phyloP scores from a whole-genome alignment of 1,140 invertebrate species.

The Battus philenor region DNA sequence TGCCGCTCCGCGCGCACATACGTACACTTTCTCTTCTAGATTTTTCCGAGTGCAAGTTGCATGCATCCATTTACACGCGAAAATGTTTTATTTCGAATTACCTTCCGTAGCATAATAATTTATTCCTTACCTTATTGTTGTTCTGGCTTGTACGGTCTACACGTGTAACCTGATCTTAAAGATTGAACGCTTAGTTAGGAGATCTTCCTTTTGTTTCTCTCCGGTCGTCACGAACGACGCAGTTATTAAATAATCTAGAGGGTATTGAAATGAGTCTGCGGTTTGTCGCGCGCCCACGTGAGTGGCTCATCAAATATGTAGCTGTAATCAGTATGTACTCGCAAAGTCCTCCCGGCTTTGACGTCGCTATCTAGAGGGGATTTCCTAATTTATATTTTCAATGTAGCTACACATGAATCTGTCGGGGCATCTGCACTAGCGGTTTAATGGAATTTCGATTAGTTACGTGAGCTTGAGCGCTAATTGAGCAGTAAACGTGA shows the following conservation, averaged over 20 bases:
- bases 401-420: too few species aligned
- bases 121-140: too few species aligned
- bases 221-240: constrained; percentile 20
- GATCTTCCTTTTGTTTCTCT: constrained; percentile 30
- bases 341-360: constrained; percentile 43
- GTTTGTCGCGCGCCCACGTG: constrained; percentile 45
- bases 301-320: constrained; percentile 70
- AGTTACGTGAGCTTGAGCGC: neutral
- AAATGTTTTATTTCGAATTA: constrained; percentile 30
- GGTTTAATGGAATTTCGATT: constrained; percentile 2
- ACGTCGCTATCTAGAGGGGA: constrained; percentile 25
- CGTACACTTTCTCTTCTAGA: constrained; percentile 65
- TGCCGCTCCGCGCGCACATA: constrained; percentile 52
- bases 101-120: too few species aligned
- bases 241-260: constrained; percentile 48
- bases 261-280: constrained; percentile 68
- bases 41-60: constrained; percentile 52
- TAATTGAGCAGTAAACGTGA: constrained; percentile 16
- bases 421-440: too few species aligned
- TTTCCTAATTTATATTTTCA: constrained; percentile 9
- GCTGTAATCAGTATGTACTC: constrained; percentile 62
- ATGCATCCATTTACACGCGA: constrained; percentile 21
- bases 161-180: constrained; percentile 25
- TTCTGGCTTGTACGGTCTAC: too few species aligned
- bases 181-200: constrained; percentile 31